phyloP scores from a whole-genome alignment of 2,113 vertebrate genomes.

The Lipotes vexillifer region DNA sequence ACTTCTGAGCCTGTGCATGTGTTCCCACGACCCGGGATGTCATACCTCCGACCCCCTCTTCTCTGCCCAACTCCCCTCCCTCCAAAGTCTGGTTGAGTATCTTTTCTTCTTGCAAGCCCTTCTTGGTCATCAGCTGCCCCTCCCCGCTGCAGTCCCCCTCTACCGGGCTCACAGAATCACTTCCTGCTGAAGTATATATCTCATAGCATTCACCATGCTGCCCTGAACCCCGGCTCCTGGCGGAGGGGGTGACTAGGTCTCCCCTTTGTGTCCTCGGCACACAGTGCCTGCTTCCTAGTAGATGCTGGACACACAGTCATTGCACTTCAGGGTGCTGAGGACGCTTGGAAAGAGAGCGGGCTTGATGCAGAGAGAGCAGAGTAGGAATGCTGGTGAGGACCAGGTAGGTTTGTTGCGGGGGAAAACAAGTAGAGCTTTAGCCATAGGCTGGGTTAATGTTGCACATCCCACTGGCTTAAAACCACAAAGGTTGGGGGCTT shows the following conservation, averaged over 20 bases:
- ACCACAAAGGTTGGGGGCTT: background rate
- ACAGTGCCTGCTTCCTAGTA: background rate
- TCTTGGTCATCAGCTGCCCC: background rate
- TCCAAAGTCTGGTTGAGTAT: background rate
- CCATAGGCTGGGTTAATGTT: background rate
- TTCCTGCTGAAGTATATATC: background rate
- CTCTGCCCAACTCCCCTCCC: background rate
- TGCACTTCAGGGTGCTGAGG: background rate
- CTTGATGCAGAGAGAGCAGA: background rate
- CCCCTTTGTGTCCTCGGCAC: background rate
- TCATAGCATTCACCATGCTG: fast-evolving
- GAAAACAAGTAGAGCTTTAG: background rate
- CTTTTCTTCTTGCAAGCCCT: background rate
- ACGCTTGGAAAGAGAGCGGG: background rate
- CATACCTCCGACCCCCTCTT: background rate
- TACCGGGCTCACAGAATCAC: background rate
- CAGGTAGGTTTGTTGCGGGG: background rate
- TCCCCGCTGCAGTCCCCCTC: background rate
- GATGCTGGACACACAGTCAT: background rate
- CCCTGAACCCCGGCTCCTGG: background rate
- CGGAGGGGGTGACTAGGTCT: background rate
- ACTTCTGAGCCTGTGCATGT: background rate
- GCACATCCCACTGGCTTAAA: background rate
- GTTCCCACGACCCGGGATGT: background rate
- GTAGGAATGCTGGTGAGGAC: background rate